Conservation (phyloP, 2,888 invertebrate genomes). For the Drosophila subquinaria region DNA sequence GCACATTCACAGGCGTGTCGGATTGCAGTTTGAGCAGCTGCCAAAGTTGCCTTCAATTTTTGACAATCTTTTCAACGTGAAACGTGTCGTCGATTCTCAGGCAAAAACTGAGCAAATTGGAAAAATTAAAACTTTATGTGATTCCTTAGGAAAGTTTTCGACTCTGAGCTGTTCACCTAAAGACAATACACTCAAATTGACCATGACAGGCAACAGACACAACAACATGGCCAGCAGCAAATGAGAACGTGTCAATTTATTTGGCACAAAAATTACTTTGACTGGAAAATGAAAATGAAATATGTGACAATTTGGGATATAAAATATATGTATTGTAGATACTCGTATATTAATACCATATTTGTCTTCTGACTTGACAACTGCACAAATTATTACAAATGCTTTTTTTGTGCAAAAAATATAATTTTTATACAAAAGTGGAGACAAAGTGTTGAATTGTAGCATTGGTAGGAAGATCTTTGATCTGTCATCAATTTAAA, state of each 20-base stretch:
- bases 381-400: slow-evolving; percentile 12
- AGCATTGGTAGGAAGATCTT: too few species aligned
- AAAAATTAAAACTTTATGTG: slow-evolving; percentile 35
- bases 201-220: slow-evolving; percentile 26
- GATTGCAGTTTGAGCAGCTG: slow-evolving; percentile 29
- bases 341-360: slow-evolving; percentile 22
- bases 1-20: slow-evolving; percentile 6
- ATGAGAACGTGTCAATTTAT: slow-evolving; percentile 61
- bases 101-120: slow-evolving; percentile 21
- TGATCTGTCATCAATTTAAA: not conserved
- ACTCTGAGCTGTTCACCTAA: slow-evolving; percentile 1
- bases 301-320: slow-evolving; percentile 25
- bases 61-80: slow-evolving; percentile 45
- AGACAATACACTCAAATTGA: slow-evolving; percentile 28
- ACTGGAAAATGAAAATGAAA: slow-evolving; percentile 14
- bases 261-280: slow-evolving; percentile 39
- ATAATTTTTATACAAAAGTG: not conserved
- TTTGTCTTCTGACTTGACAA: slow-evolving; percentile 12
- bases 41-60: slow-evolving; percentile 60
- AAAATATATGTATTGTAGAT: slow-evolving; percentile 4
- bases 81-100: slow-evolving; percentile 11
- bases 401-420: not conserved
- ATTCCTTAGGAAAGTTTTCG: slow-evolving; percentile 15
- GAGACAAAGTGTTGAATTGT: too few species aligned
- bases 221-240: slow-evolving; percentile 27